phyloP scores from a whole-genome alignment of 1,140 invertebrate genomes.

The Zaprionus lachaisei region DNA sequence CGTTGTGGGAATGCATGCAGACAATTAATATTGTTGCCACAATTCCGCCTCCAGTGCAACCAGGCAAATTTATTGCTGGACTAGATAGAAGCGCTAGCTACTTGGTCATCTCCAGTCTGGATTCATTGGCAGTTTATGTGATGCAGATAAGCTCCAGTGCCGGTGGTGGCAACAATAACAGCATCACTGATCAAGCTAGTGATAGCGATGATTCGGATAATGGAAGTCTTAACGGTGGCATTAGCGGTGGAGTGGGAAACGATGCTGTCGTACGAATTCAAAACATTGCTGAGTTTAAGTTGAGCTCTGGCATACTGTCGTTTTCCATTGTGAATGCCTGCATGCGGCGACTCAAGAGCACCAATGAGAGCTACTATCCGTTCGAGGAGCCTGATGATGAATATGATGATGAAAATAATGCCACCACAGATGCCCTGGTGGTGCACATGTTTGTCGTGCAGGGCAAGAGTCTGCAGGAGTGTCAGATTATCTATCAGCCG shows the following conservation, averaged over 20 bases:
- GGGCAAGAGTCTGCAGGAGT: constrained; percentile 94
- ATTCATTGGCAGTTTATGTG: constrained; percentile 91
- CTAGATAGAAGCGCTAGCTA: constrained; percentile 93
- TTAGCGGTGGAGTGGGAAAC: constrained; percentile 7
- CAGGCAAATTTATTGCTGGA: constrained; percentile 88
- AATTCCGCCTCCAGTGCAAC: constrained; percentile 76
- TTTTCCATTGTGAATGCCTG: constrained; percentile 94
- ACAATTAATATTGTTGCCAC: constrained; percentile 89
- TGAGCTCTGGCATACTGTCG: constrained; percentile 93
- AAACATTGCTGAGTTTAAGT: constrained; percentile 92
- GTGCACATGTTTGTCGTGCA: constrained; percentile 94
- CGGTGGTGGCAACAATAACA: background rate
- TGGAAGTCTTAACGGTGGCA: constrained; percentile 16
- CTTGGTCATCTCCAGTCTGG: constrained; percentile 93
- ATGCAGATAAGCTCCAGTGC: constrained; percentile 87
- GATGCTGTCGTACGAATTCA: constrained; percentile 70
- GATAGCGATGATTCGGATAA: constrained; percentile 49
- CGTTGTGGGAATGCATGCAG: constrained; percentile 96
- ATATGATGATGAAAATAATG: constrained; percentile 82
- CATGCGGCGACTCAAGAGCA: constrained; percentile 84
- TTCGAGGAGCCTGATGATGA: constrained; percentile 84
- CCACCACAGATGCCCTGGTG: constrained; percentile 85
- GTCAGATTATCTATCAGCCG: constrained; percentile 91
- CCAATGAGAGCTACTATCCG: constrained; percentile 84
- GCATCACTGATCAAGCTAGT: constrained; percentile 18